Evolutionary conservation across 2,888 invertebrate species (phyloP), one percentile per base, ranked within the genome.

Genomic region (Chaetoderma sp.): DNA sequence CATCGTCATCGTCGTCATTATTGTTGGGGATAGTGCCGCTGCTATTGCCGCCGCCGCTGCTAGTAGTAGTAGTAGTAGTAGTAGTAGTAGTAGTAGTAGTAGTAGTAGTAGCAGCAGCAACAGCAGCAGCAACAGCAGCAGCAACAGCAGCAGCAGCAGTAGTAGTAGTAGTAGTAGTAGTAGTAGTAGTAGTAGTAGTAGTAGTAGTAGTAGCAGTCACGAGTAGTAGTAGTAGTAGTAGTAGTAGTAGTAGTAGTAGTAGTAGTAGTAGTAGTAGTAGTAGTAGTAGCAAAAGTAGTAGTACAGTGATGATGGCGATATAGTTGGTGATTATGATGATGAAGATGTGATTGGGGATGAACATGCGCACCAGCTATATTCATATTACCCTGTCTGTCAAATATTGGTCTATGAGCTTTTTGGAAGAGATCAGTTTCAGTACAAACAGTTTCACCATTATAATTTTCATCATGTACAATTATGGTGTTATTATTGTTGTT

Each of bases 241-340:
- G 60, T 60, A 63, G 63, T 47, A 63, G 63, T 47, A 63, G 63
- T 60, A 63, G 50, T 45, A 60, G 59, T 47, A 60, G 50, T 49
- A 63, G 59, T 60, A 60, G 59, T 60, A 63, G 50, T 45, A 63
- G 63, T 60, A 60, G 59, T 60, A 61, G n/a, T n/a, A n/a, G n/a
- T n/a, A n/a, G n/a, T n/a, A n/a, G n/a, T n/a, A n/a, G n/a, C n/a
- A n/a, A n/a, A 49, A 63, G 63, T 60, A 60, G 49, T 45, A 60
- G 63, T 60, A 61, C n/a, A n/a, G n/a, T n/a, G n/a, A n/a, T n/a
- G n/a, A n/a, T n/a, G n/a, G n/a, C n/a, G n/a, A n/a, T n/a, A n/a
- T n/a, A n/a, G n/a, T n/a, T n/a, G n/a, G n/a, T n/a, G n/a, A n/a
- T n/a, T n/a, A n/a, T n/a, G n/a, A n/a, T n/a, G n/a, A n/a, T n/a